Evolutionary conservation across 2,888 invertebrate species (phyloP), one percentile per base, ranked within the genome.

Genomic region (Drosophila koepferae): DNA sequence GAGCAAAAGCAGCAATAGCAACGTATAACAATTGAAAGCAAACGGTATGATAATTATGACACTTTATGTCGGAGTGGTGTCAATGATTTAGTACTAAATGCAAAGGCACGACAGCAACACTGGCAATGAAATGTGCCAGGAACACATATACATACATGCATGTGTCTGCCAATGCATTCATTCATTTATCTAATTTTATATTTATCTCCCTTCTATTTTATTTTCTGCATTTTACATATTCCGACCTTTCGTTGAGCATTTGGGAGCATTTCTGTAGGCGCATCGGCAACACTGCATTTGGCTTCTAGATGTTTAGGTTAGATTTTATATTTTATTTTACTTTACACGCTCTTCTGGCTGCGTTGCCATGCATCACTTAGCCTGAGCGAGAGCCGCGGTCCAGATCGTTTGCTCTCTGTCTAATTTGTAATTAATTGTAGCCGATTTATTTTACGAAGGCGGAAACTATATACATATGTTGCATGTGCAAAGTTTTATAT

Each of bases 381-480:
- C 28, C 12, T 28, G 44, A 60, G 43, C 28, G n/a, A 55, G 55
- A 55, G 16, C 34, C 9, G 2, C 18, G 55, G 49, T 63, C 41
- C 73, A 73, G 74, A 73, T 54, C 73, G 66, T 61, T 66, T 56
- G 65, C n/a, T 23, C n/a, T 38, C 41, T 60, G 53, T 49, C 53
- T 72, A 62, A 72, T 72, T 51, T 66, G 67, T 49, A 62, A 67
- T 63, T 73, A 73, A 67, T 67, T 59, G 62, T 58, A 59, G 36
- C 9, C 40, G 14, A 43, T 41, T 48, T 6, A 55, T 61, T 55
- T 28, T 20, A 31, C 38, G 44, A 46, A 48, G 51, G 38, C 60
- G 40, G 41, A 56, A 73, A 59, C 58, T 66, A 38, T n/a, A n/a
- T n/a, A n/a, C n/a, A n/a, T n/a, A n/a, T 75, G 74, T 72, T 71